Evolutionary conservation across 2,113 vertebrate species (phyloP), one percentile per base, ranked within the genome.

Genomic region (Paradoxurus hermaphroditus): DNA sequence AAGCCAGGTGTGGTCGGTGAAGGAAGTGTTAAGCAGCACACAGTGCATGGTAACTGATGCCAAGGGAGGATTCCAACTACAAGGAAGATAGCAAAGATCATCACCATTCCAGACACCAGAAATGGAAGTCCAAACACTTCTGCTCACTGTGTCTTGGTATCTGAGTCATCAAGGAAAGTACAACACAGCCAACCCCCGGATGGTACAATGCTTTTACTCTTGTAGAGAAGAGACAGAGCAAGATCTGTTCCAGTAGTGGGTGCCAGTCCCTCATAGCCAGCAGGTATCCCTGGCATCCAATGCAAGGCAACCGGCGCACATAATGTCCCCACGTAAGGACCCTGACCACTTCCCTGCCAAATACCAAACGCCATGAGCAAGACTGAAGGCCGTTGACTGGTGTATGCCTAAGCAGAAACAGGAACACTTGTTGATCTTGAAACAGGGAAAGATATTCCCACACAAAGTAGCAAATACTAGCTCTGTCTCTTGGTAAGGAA

Each of bases 1-100:
- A 34, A 67, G 25, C 1, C 41, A 4, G 11, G 2, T 49, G 10
- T 14, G 4, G 1, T 9, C 4, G 31, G 4, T 21, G 19, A 21
- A 34, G 36, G 5, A 63, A 68, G 0, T 3, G 18, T 34, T 25
- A 14, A 83, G 21, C 44, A 65, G 9, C 46, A 41, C 2, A 39
- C 41, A 72, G 13, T 19, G 4, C 19, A 15, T 51, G 12, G 27
- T 10, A 82, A 34, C 1, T 1, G 27, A 29, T 0, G 11, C 67
- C 68, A 29, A 46, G 14, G 59, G 8, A 75, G 59, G 56, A 53
- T 5, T 63, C 44, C 29, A 75, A 27, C 23, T 21, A 19, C n/a
- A 4, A 21, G 53, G n/a, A 63, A 15, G 44, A 6, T 1, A 65
- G 21, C 44, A 62, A 73, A 63, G 53, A 41, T 65, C 14, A n/a